Percentiles rank a stretch among this genome's conserved stretches.
phyloP scores from a whole-genome alignment of 92 coral and sea anemone species.

The Zoanthus sansibaricus region DNA sequence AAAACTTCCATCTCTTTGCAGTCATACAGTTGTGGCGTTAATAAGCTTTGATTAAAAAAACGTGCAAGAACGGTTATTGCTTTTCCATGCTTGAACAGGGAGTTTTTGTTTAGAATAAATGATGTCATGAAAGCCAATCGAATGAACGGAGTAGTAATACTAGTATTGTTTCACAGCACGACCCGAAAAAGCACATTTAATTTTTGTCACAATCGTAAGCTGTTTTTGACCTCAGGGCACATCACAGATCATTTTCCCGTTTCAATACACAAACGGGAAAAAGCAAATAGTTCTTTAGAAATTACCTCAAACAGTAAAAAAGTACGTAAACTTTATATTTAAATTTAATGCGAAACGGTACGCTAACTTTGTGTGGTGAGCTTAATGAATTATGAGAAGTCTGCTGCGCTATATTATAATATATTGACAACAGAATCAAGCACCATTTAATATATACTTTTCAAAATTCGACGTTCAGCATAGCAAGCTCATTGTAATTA shows the following conservation, averaged over 20 bases:
- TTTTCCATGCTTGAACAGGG: not conserved
- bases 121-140: not conserved
- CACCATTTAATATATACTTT: not conserved
- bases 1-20: not conserved
- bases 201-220: not conserved
- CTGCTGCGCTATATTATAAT: not conserved
- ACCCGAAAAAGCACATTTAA: not conserved
- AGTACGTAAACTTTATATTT: not conserved
- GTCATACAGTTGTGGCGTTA: not conserved
- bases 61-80: not conserved
- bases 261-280: not conserved
- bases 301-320: not conserved
- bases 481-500: not conserved
- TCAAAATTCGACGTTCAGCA: not conserved
- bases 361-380: not conserved
- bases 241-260: not conserved
- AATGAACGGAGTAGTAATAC: not conserved
- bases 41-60: not conserved
- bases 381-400: not conserved
- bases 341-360: not conserved
- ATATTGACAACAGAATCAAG: not conserved
- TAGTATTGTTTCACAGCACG: not conserved
- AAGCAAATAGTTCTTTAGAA: not conserved
- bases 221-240: not conserved
- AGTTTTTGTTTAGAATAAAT: not conserved